These are phyloP conservation scores for Mythimna lalbum DNA, from an alignment of 2,888 invertebrate species.

Conservation along the genomic window DNA sequence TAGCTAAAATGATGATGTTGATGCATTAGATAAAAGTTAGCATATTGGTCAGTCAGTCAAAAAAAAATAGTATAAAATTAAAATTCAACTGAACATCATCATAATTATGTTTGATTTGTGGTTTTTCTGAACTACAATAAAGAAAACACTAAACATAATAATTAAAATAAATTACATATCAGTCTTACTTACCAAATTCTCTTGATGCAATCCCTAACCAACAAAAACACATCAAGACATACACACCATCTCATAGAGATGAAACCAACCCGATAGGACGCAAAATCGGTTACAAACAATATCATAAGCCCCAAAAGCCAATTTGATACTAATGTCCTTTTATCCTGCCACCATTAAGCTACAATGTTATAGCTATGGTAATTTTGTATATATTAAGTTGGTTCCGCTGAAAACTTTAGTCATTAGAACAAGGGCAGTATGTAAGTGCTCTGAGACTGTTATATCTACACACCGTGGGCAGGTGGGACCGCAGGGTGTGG, in stretches of 20 bases:
- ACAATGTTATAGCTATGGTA: conserved; percentile 74
- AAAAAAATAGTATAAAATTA: too few relatives aligned
- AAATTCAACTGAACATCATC: too few relatives aligned
- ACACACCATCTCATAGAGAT: conserved; percentile 23
- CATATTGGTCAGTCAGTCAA: too few relatives aligned
- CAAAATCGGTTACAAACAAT: conserved; percentile 53
- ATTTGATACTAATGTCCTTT: conserved; percentile 70
- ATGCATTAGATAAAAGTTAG: too few relatives aligned
- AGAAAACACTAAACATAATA: too few relatives aligned
- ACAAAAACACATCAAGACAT: not conserved
- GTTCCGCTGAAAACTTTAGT: conserved; percentile 83
- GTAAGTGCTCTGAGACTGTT: conserved; percentile 80
- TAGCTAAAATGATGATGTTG: too few relatives aligned
- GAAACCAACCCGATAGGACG: conserved; percentile 38
- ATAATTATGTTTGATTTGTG: too few relatives aligned
- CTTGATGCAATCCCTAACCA: not conserved
- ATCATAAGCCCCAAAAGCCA: conserved; percentile 57
- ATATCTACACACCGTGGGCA: conserved; percentile 79
- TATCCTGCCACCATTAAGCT: conserved; percentile 61
- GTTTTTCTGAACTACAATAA: too few relatives aligned
- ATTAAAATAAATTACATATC: too few relatives aligned
- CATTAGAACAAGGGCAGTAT: conserved; percentile 84
- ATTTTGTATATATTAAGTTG: conserved; percentile 86
- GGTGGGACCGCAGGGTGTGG: conserved; percentile 73
- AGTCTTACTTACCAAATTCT: too few relatives aligned